Evolutionary conservation across 1,140 invertebrate genomes (phyloP), one percentile per base, ranked within the genome.

Genomic region (Kradibia gibbosae): DNA sequence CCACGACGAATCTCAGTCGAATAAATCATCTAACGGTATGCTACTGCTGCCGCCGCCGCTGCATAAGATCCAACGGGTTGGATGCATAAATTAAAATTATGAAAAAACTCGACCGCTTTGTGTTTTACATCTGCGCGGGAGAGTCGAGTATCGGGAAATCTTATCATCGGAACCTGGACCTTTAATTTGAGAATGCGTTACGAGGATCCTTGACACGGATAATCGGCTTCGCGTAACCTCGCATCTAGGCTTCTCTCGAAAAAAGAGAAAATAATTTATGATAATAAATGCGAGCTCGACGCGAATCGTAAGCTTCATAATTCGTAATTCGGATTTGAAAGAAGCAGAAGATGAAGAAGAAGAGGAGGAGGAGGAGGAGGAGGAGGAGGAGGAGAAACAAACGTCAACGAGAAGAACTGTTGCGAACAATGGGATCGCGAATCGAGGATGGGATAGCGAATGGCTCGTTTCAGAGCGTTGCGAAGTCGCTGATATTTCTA

Each of bases 401-500:
- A 53, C 22, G 15, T 53, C 20, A 53, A 53, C 22, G 20, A 53
- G 22, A 53, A 53, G 15, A 17, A 22, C 50, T 53, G 10, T 53
- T n/a, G n/a, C n/a, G n/a, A 53, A 53, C 20, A 53, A 53, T 53
- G 50, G 50, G 20, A 53, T 53, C 22, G 22, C 20, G 20, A 22
- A 53, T 53, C 10, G 50, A 53, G 15, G 31, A 42, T 34, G 42
- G 42, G 31, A 73, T n/a, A 73, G 48, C 76, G 74, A 31, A 53
- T 22, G 55, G 50, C 76, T 73, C 71, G 57, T 60, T 42, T 74
- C 72, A 11, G 2, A 3, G 39, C 17, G 22, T 67, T 67, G 62
- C 62, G 76, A 81, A 79, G 55, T 62, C 34, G 67, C 20, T 8
- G 65, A 65, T 78, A 77, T 80, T 77, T 82, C 74, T 82, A 80